Base-by-base conservation (phyloP, 2,113 vertebrate genomes). In the Redunca redunca region DNA sequence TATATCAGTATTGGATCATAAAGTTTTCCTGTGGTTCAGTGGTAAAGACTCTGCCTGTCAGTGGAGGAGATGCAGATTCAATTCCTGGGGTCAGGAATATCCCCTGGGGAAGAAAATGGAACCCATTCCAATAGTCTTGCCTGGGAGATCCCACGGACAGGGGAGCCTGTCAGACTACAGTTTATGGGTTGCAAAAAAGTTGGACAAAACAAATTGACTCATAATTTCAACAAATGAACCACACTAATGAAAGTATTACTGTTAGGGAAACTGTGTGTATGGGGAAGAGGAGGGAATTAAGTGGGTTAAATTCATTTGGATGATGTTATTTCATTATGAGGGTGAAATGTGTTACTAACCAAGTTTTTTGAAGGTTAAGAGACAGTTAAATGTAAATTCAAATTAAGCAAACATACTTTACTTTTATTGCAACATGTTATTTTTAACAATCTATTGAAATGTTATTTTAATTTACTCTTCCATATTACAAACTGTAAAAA, bases 381-480 rank as follows among this genome's bases (percentile, higher is more conserved):
- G 90, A 36, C 4, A 81, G 11, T 92, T 88, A 88, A 92, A 77
- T 28, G 7, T 46, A 50, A 88, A 78, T 86, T 14, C 13, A 13
- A 48, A 46, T 67, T 82, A 90, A 91, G 3, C n/a, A 88, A 96
- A 53, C 26, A 94, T 14, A 90, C 0, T 14, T 95, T 67, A 78
- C 30, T 95, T 90, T 90, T 48, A 89, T 62, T 96, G 13, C 14
- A 85, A 40, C 6, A 62, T 58, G 10, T 74, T 93, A 52, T 90
- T 89, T 36, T 91, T 96, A 33, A 7, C 85, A 87, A 95, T 33
- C 7, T 92, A 60, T 87, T 88, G 26, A 95, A 81, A 19, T 82
- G 12, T 46, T 90, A 81, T 87, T 94, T 95, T 82, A 86, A 77
- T 96, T 95, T 97, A 87, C 7, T 92, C 60, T 88, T 74, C 74